phyloP scores from a whole-genome alignment of 2,888 invertebrate species.

The Drosophila hawaiiensis region DNA sequence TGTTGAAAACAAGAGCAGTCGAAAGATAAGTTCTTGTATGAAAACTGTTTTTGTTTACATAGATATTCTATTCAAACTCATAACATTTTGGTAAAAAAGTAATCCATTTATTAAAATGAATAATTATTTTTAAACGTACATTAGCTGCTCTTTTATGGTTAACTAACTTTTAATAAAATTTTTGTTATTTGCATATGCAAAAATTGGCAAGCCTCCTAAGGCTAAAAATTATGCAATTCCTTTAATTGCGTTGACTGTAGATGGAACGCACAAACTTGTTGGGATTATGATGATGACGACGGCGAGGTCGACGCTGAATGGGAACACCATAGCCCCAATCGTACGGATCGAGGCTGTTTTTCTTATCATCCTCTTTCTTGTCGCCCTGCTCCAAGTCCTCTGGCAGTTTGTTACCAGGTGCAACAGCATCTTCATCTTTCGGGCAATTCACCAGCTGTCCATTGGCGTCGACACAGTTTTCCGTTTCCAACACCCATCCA shows the following conservation, averaged over 20 bases:
- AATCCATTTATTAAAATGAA: background rate
- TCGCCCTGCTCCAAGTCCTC: slow-evolving; percentile 33
- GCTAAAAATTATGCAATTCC: background rate
- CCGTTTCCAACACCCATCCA: slow-evolving; percentile 47
- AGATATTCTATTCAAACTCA: background rate
- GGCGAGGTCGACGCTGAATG: slow-evolving; percentile 48
- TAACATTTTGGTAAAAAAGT: background rate
- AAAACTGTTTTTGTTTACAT: background rate
- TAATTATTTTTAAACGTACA: background rate
- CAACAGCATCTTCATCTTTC: slow-evolving; percentile 28
- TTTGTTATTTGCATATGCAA: background rate
- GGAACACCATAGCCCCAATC: slow-evolving; percentile 37
- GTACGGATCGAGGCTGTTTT: slow-evolving; percentile 19
- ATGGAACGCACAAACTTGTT: slow-evolving; percentile 64
- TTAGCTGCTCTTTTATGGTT: background rate
- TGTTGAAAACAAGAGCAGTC: background rate
- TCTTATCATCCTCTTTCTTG: background rate
- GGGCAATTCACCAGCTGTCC: slow-evolving; percentile 61
- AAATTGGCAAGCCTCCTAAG: background rate
- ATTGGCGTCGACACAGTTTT: slow-evolving; percentile 58
- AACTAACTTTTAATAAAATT: background rate
- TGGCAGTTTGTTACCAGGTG: slow-evolving; percentile 13
- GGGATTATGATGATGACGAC: slow-evolving; percentile 41
- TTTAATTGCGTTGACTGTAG: slow-evolving; percentile 67
- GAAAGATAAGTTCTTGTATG: background rate